Evolutionary conservation across 2,888 invertebrate species (phyloP).

Genomic region (Hanleya hanleyi): DNA sequence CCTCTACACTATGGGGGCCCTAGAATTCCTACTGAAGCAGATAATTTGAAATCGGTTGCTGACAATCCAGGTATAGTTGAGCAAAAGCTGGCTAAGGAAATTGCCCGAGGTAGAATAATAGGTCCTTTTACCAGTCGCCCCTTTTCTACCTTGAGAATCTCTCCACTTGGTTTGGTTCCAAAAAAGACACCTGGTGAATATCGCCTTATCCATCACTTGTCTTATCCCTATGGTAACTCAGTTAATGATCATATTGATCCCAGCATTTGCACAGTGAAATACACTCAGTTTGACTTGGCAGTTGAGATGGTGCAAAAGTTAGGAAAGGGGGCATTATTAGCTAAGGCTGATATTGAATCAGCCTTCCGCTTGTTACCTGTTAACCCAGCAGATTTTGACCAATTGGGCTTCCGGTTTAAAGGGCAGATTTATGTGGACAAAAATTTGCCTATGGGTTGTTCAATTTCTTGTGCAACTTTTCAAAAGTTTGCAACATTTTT

Average conservation of each 20-base stretch:
- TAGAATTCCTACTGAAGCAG: too few species aligned
- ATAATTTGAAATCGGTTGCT: too few species aligned
- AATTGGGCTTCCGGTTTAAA: conserved; percentile 25
- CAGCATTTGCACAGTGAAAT: conserved; percentile 6
- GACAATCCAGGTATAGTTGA: too few species aligned
- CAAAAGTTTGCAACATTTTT: conserved; percentile 22
- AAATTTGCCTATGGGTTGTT: conserved; percentile 20
- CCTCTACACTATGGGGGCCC: too few species aligned
- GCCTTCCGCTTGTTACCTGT: conserved; percentile 33
- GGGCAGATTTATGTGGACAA: conserved; percentile 24
- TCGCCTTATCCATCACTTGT: conserved; percentile 30
- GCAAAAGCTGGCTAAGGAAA: too few species aligned
- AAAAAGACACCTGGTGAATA: conserved; percentile 24
- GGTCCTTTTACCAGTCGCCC: too few species aligned
- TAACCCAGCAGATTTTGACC: conserved; percentile 27
- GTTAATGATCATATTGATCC: conserved; percentile 25
- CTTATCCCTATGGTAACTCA: conserved; percentile 17
- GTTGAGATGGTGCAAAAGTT: conserved; percentile 13
- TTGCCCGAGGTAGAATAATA: too few species aligned
- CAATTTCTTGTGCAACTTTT: conserved; percentile 15
- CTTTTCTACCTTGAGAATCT: conserved; percentile 4
- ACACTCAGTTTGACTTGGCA: conserved; percentile 15
- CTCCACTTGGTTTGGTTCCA: conserved; percentile 28
- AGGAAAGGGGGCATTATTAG: conserved; percentile 15
- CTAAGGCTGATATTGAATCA: conserved; percentile 32